Evolutionary conservation across 2,797 vertebrate species (phyloP).

Genomic region (Prionace glauca): DNA sequence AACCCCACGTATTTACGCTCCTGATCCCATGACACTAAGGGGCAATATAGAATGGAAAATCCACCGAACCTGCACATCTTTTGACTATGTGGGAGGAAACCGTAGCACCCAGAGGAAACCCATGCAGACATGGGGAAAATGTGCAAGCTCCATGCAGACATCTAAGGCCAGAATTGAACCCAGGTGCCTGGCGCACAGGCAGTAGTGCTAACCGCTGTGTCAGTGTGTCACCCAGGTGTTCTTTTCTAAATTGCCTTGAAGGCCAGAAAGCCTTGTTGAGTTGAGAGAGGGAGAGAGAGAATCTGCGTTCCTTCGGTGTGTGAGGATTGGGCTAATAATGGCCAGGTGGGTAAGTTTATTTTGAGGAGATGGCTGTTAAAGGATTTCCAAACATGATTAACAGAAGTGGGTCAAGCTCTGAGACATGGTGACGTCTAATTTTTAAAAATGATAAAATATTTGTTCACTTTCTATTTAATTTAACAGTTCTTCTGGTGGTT

Average conservation of each 20-base stretch:
- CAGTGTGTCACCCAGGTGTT: no score
- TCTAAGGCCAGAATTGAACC: no score
- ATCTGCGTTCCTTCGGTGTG: neutral
- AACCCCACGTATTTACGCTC: no score
- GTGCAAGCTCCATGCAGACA: no score
- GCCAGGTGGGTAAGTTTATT: neutral
- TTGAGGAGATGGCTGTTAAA: neutral
- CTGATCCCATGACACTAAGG: no score
- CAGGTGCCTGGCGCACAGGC: no score
- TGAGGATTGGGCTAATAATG: neutral
- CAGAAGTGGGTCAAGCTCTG: neutral
- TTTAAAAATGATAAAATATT: neutral
- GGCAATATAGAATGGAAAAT: no score
- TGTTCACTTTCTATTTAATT: neutral
- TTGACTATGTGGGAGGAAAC: no score
- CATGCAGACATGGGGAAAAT: no score
- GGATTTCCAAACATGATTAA: neutral
- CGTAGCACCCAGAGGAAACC: no score
- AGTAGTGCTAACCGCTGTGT: no score
- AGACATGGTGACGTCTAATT: neutral
- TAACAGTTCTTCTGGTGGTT: neutral
- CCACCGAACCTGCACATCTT: no score
- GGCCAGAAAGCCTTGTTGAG: neutral
- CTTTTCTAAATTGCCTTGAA: neutral
- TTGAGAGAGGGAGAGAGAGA: neutral